Percentiles rank a stretch among this genome's conserved stretches.
Conservation (phyloP, 1,140 invertebrate genomes). For the Plutomurus gul region DNA sequence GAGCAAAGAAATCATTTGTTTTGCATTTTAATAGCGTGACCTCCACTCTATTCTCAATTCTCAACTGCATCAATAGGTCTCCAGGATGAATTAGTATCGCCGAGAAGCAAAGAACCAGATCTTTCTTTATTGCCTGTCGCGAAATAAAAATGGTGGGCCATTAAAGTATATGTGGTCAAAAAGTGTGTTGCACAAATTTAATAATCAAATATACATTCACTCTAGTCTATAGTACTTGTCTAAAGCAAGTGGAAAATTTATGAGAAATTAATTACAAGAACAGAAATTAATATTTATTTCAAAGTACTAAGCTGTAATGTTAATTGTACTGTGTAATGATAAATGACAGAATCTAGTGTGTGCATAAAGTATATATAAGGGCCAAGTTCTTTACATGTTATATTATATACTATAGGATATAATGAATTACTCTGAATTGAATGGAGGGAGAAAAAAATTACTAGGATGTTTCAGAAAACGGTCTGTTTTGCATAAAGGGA, state of each 20-base stretch:
- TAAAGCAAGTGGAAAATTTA: background rate
- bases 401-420: background rate
- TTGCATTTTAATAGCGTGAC: background rate
- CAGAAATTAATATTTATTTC: conserved; percentile 14
- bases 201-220: background rate
- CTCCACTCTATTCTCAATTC: background rate
- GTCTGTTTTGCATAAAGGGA: background rate
- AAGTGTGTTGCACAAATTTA: background rate
- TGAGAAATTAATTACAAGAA: background rate
- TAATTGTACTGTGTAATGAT: background rate
- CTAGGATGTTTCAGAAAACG: background rate
- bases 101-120: background rate
- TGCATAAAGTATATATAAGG: background rate
- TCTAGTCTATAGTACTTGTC: background rate
- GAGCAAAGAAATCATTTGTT: background rate
- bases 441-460: background rate
- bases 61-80: background rate
- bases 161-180: background rate
- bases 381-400: background rate
- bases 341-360: background rate
- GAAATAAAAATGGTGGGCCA: conserved; percentile 2
- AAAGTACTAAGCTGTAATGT: background rate
- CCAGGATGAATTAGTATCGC: background rate
- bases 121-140: conserved; percentile 19
- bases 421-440: background rate